Percentiles rank a stretch among this genome's conserved stretches.
Conservation (phyloP, 64 coral and sea anemone genomes). For the Montipora sp. region DNA sequence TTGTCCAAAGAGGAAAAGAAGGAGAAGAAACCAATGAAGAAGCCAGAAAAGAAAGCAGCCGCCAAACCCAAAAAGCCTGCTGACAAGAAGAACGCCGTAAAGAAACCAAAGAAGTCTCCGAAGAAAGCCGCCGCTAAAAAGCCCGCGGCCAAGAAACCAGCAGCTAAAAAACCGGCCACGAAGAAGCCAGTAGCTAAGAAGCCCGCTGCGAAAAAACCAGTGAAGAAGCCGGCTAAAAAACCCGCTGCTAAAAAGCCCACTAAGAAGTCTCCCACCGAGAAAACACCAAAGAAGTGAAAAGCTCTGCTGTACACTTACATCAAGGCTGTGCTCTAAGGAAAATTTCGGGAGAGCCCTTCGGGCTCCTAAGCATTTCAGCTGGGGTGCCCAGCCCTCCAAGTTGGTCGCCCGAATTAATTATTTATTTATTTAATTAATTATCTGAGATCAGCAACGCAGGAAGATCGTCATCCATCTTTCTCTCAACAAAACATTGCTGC, state of each 20-base stretch:
- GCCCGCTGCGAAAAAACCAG: not conserved
- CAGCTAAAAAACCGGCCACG: not conserved
- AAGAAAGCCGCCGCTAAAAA: slow-evolving; percentile 6
- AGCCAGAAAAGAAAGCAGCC: slow-evolving; percentile 17
- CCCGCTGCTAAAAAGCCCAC: not conserved
- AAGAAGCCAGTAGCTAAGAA: not conserved
- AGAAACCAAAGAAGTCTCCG: not conserved
- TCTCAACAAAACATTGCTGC: no score
- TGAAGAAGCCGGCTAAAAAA: not conserved
- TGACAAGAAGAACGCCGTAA: not conserved
- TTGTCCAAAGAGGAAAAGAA: slow-evolving; percentile 7
- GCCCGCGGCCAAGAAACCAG: not conserved
- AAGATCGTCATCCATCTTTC: no score
- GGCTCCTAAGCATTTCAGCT: no score
- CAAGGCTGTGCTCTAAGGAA: no score
- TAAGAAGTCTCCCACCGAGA: not conserved
- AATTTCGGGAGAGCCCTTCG: no score
- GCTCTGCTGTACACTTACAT: no score
- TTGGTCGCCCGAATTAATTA: no score
- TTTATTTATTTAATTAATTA: no score
- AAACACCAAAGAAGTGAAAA: not conserved
- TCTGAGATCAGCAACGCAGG: no score
- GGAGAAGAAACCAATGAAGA: slow-evolving; percentile 14
- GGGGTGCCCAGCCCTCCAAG: no score
- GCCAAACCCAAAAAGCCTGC: slow-evolving; percentile 28